phyloP scores from a whole-genome alignment of 2,797 vertebrate genomes.

The Lepilemur septentrionalis region DNA sequence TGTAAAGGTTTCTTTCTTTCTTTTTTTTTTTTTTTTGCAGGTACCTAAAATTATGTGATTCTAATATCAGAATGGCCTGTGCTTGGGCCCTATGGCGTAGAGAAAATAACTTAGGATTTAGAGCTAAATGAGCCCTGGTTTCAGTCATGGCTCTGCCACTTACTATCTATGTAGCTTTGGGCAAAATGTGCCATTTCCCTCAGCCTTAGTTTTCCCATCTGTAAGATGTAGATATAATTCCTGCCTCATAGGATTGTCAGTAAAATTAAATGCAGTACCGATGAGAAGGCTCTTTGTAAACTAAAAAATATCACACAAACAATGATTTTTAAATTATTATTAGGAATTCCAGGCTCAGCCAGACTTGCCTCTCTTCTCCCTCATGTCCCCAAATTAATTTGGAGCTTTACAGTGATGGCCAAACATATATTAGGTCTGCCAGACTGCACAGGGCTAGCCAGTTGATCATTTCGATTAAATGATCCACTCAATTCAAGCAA shows the following conservation, averaged over 20 bases:
- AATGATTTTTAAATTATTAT: background rate
- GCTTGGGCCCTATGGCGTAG: background rate
- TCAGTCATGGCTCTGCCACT: background rate
- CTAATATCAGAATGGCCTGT: background rate
- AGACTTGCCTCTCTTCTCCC: background rate
- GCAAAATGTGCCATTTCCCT: background rate
- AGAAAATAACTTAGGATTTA: background rate
- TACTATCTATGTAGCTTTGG: background rate
- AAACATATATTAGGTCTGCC: background rate
- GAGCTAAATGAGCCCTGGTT: background rate
- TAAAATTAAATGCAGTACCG: background rate
- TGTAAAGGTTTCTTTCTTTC: background rate
- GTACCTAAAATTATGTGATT: background rate
- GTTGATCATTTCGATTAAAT: constrained; percentile 14
- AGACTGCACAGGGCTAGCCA: background rate
- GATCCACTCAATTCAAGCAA: background rate
- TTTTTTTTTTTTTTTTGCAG: background rate
- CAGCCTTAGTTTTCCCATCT: background rate
- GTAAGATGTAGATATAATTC: background rate
- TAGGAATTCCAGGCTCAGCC: background rate
- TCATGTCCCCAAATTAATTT: background rate
- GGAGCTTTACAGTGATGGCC: background rate
- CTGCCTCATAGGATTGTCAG: background rate
- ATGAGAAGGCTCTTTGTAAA: background rate
- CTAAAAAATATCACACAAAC: background rate